Evolutionary conservation across 2,113 vertebrate species (phyloP).

Genomic region (Gulo gulo): DNA sequence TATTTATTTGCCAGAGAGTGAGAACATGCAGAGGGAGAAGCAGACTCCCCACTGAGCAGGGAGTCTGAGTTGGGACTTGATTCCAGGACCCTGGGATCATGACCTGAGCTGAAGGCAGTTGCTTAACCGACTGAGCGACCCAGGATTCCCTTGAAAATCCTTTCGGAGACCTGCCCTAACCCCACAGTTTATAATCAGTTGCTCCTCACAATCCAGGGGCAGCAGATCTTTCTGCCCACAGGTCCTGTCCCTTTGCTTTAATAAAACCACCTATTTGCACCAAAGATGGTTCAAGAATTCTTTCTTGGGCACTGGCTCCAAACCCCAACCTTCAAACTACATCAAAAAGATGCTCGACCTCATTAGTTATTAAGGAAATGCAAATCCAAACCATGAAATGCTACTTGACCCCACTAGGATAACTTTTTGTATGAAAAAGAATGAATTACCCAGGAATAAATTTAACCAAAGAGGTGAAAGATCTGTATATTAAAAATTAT

Average conservation of each 20-base stretch:
- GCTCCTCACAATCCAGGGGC: not conserved
- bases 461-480: not conserved
- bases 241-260: not conserved
- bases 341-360: not conserved
- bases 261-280: not conserved
- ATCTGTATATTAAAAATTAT: not conserved
- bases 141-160: not conserved
- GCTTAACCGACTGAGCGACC: no score
- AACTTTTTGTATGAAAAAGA: not conserved
- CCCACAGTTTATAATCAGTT: not conserved
- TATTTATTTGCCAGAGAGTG: no score
- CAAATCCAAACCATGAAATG: not conserved
- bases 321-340: not conserved
- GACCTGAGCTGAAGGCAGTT: no score
- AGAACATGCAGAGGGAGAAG: no score
- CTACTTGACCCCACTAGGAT: not conserved
- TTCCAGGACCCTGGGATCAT: no score
- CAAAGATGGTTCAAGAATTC: not conserved
- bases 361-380: not conserved
- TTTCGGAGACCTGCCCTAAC: not conserved
- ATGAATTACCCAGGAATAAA: not conserved
- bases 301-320: not conserved
- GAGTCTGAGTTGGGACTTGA: no score
- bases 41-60: no score
- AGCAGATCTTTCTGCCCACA: not conserved